These are phyloP conservation scores for Andricus quercusramuli DNA, from an alignment of 2,888 invertebrate genomes.

Conservation along the genomic window DNA sequence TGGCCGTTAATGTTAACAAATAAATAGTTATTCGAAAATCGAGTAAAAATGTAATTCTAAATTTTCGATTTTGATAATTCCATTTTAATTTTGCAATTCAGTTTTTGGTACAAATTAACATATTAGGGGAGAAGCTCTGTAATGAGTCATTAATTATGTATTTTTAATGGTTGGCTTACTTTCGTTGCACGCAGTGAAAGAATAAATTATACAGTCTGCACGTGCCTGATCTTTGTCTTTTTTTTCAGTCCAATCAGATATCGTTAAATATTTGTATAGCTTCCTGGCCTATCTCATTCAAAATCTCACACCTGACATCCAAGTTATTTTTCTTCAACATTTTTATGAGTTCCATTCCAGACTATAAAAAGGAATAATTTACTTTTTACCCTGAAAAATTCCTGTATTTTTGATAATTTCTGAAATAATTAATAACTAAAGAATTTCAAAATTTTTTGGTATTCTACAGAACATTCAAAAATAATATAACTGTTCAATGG, in stretches of 20 bases:
- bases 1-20: too few species aligned
- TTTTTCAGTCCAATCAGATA: conserved; percentile 20
- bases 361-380: too few species aligned
- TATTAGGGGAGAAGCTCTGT: background rate
- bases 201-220: background rate
- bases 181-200: conserved; percentile 12
- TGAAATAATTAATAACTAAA: too few species aligned
- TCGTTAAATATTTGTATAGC: conserved; percentile 16
- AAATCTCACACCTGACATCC: conserved; percentile 30
- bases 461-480: too few species aligned
- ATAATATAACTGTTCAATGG: too few species aligned
- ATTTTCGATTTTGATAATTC: background rate
- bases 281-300: background rate
- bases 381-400: too few species aligned
- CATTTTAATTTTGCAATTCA: background rate
- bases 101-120: background rate
- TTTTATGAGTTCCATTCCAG: background rate
- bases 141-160: background rate
- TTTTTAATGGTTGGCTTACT: conserved; percentile 7
- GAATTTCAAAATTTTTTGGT: too few species aligned
- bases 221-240: conserved; percentile 31
- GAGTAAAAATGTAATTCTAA: too few species aligned
- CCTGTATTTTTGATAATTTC: fast-evolving
- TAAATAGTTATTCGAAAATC: too few species aligned
- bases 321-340: background rate